phyloP scores from a whole-genome alignment of 2,797 vertebrate species.

The Myotis findleyi region DNA sequence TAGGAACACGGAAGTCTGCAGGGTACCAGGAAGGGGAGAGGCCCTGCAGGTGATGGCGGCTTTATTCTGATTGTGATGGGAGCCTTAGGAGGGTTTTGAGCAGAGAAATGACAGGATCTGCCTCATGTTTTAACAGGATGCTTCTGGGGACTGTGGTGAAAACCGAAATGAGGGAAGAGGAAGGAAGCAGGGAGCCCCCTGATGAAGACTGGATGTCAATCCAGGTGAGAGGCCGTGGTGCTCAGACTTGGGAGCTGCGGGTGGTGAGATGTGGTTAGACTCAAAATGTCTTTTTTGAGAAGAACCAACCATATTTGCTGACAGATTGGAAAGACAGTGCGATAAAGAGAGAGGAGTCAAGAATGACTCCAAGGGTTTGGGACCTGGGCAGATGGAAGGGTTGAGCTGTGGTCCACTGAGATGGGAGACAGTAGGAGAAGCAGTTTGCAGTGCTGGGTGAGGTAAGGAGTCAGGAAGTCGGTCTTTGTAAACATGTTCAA shows the following conservation, averaged over 20 bases:
- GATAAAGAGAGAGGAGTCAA: too few species aligned
- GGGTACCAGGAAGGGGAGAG: neutral
- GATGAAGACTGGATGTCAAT: fast-evolving
- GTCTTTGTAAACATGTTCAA: neutral
- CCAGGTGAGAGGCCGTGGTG: neutral
- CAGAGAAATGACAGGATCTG: neutral
- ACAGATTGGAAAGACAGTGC: neutral
- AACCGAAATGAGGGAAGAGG: neutral
- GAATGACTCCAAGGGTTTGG: neutral
- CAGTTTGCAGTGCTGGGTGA: neutral
- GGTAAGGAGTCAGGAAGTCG: neutral
- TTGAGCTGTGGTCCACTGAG: neutral
- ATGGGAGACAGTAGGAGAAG: neutral
- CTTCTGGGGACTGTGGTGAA: neutral
- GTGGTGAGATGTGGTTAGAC: neutral
- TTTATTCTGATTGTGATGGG: neutral
- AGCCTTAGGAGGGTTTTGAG: neutral
- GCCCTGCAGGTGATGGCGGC: neutral
- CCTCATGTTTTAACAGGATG: neutral
- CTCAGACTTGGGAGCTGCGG: neutral
- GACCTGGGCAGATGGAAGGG: neutral
- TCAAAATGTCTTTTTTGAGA: neutral
- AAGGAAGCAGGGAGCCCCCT: neutral
- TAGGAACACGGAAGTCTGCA: neutral
- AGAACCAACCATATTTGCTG: neutral